Percentiles rank a stretch among this genome's conserved stretches.
These are phyloP conservation scores for Crossocerus cetratus DNA, from an alignment of 2,888 invertebrate species.

Conservation along the genomic window DNA sequence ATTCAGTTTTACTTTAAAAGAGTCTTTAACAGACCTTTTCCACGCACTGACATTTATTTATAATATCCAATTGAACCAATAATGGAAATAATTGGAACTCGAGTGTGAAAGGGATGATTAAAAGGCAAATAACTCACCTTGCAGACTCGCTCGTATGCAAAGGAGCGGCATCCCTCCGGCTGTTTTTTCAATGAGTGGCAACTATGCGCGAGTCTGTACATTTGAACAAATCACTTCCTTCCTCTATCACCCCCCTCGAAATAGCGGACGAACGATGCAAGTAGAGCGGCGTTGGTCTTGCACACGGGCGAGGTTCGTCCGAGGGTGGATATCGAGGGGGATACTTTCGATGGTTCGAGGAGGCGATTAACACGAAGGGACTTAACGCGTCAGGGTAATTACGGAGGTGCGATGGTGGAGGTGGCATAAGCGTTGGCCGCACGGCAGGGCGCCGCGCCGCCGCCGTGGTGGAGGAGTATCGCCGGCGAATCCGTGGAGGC, in stretches of 20 bases:
- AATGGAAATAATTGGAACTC: too few relatives aligned
- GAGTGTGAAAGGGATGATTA: too few relatives aligned
- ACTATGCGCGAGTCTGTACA: too few relatives aligned
- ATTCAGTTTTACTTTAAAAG: too few relatives aligned
- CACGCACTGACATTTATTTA: too few relatives aligned
- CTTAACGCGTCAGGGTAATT: slow-evolving; percentile 67
- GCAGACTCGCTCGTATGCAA: slow-evolving; percentile 37
- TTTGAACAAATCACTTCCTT: too few relatives aligned
- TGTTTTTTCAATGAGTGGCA: too few relatives aligned
- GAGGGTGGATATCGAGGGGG: slow-evolving; percentile 15
- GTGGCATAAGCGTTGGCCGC: slow-evolving; percentile 64
- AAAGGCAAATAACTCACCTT: too few relatives aligned
- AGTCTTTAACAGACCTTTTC: too few relatives aligned
- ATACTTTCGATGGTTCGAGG: slow-evolving; percentile 50
- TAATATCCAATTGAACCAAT: too few relatives aligned
- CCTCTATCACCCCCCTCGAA: too few relatives aligned
- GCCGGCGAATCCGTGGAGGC: slow-evolving; percentile 53
- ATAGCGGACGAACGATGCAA: background rate
- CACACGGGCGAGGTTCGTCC: too few relatives aligned
- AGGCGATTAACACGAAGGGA: slow-evolving; percentile 54
- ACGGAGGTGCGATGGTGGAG: slow-evolving; percentile 59
- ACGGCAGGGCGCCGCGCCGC: slow-evolving; percentile 62
- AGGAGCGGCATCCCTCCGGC: slow-evolving; percentile 41
- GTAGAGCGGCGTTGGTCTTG: background rate
- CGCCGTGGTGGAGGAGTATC: slow-evolving; percentile 48